Base-by-base conservation (phyloP, 1,140 invertebrate genomes). In the Ruditapes philippinarum region DNA sequence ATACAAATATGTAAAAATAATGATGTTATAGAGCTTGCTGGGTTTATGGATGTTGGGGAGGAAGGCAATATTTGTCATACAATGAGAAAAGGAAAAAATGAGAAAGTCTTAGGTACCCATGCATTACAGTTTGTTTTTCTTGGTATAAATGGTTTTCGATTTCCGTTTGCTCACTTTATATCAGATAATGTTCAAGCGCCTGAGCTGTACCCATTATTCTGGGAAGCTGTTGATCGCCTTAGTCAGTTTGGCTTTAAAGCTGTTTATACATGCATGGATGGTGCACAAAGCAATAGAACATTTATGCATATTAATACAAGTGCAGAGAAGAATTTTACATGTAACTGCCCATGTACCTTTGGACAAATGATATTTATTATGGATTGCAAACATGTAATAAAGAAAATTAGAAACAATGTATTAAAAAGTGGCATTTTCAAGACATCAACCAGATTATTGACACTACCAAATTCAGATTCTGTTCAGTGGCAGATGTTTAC, bases 151-250 rank as follows among this genome's bases (percentile, higher is more conserved):
- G 89, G 89, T 4, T 90, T 92, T 54, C 28, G 73, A 33, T 90
- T 88, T 51, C 88, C 88, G 40, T 90, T 90, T 88, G 84, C 91
- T 36, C 89, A 91, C 60, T 91, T 88, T 49, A 45, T 82, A 9
- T 65, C 65, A 14, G 57, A 40, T 12, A 62, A 81, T 74, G 74
- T 82, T 14, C 70, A 83, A 31, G 87, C 83, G 12, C 33, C 87
- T 33, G 80, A 92, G n/a, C 31, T 89, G 19, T 85, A 91, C 60
- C 22, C 42, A 28, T 19, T 83, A 19, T 85, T 86, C 28, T 91
- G 82, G 88, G 54, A 84, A 83, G 31, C 73, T 28, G 70, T 86
- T n/a, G 49, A 73, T 19, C 73, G n/a, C 17, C 19, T 91, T 14
- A 22, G 60, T 17, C 40, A 85, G 7, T 81, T 57, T 85, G 76